phyloP scores from a whole-genome alignment of 2,797 vertebrate species.

The Helarctos malayanus region DNA sequence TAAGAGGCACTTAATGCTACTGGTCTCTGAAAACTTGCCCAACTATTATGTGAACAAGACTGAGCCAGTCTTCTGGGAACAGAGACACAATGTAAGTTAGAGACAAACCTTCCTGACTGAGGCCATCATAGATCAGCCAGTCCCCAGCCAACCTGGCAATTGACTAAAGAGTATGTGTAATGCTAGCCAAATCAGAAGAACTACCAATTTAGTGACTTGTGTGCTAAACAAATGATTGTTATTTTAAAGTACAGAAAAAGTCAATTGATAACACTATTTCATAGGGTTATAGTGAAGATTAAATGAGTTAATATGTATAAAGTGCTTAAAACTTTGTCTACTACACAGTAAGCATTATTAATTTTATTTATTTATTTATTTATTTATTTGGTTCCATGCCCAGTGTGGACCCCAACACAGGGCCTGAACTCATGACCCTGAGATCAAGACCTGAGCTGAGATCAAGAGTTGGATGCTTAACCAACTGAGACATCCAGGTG shows the following conservation, averaged over 20 bases:
- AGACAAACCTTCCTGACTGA: neutral
- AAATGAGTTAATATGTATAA: neutral
- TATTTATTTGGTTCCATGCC: neutral
- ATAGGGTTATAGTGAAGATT: slow-evolving; percentile 10
- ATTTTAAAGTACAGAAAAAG: slow-evolving; percentile 11
- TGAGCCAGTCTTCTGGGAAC: neutral
- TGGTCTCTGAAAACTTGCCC: neutral
- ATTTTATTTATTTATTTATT: neutral
- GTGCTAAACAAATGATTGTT: neutral
- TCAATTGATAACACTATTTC: neutral
- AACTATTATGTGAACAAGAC: neutral
- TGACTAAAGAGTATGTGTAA: neutral
- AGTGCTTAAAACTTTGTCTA: neutral
- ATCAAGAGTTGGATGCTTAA: neutral
- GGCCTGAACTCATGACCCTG: neutral
- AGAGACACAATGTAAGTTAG: neutral
- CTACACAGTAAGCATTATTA: neutral
- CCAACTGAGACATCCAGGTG: neutral
- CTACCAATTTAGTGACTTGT: neutral
- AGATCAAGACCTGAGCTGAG: neutral
- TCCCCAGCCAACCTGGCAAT: neutral
- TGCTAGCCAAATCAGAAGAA: neutral
- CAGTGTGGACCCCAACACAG: neutral
- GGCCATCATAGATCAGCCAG: neutral
- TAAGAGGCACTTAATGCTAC: neutral